Evolutionary conservation across 2,888 invertebrate genomes (phyloP).

Genomic region (Nemapogon koenigi): DNA sequence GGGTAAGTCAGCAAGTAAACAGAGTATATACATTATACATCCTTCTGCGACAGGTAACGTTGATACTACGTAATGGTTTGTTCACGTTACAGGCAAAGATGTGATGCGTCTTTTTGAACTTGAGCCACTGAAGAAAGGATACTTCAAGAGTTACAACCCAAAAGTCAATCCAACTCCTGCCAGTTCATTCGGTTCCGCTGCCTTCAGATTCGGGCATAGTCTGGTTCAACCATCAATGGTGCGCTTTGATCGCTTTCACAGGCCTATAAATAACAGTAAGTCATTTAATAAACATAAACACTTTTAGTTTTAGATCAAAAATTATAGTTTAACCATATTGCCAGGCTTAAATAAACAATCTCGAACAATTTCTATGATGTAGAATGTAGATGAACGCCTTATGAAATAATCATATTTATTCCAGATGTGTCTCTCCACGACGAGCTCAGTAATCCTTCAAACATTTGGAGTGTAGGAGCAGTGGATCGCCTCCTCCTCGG

Average conservation of each 20-base stretch:
- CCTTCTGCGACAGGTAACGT: too few species aligned
- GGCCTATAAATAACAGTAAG: slow-evolving; percentile 75
- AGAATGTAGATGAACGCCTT: too few species aligned
- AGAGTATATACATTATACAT: too few species aligned
- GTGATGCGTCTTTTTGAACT: slow-evolving; percentile 80
- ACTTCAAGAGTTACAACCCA: slow-evolving; percentile 72
- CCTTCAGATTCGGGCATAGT: slow-evolving; percentile 87
- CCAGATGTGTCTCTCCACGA: slow-evolving; percentile 82
- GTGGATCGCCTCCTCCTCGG: slow-evolving; percentile 81
- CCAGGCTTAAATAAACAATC: not conserved
- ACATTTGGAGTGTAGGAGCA: slow-evolving; percentile 80
- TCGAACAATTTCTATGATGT: not conserved
- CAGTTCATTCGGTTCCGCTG: slow-evolving; percentile 82
- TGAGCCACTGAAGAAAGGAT: slow-evolving; percentile 70
- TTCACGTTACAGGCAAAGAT: slow-evolving; percentile 76
- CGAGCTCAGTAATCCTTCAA: slow-evolving; percentile 73
- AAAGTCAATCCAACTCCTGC: slow-evolving; percentile 76
- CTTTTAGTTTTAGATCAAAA: slow-evolving; percentile 1
- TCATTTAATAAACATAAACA: too few species aligned
- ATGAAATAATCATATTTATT: too few species aligned
- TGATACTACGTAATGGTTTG: too few species aligned
- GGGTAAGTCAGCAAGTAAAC: slow-evolving; percentile 60
- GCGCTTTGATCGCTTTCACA: slow-evolving; percentile 73
- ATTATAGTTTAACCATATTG: too few species aligned
- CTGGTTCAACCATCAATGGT: slow-evolving; percentile 81